Conservation (phyloP, 2,888 invertebrate species). For the Acrobasis suavella region DNA sequence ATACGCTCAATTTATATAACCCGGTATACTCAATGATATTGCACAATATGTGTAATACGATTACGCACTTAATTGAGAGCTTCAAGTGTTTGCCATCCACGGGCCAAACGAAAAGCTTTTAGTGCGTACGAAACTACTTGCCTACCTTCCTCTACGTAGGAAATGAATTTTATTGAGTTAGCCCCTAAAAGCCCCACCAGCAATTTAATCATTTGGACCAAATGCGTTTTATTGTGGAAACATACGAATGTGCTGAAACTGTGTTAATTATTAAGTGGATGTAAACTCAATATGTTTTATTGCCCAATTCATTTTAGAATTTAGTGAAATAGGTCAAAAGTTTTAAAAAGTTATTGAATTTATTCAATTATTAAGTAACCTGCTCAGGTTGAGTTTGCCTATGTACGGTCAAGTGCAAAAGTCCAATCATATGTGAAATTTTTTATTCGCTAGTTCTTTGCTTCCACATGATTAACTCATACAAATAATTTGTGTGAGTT, state of each 20-base stretch:
- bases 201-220: conserved; percentile 55
- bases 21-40: conserved; percentile 4
- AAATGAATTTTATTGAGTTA: conserved; percentile 66
- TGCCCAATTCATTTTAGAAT: neutral
- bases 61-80: conserved; percentile 52
- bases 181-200: conserved; percentile 53
- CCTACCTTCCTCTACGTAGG: conserved; percentile 49
- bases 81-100: conserved; percentile 48
- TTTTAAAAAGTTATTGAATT: too few relatives aligned
- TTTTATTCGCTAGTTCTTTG: too few relatives aligned
- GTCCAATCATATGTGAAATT: too few relatives aligned
- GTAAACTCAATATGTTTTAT: neutral
- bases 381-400: too few relatives aligned
- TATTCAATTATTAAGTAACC: too few relatives aligned
- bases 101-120: conserved; percentile 57
- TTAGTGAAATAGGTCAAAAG: neutral
- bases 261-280: neutral
- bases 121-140: conserved; percentile 61
- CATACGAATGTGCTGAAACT: conserved; percentile 19
- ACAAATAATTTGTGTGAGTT: too few relatives aligned
- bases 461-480: too few relatives aligned
- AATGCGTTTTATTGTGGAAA: conserved; percentile 42
- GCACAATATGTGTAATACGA: conserved; percentile 39
- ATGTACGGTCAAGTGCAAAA: too few relatives aligned
- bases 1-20: conserved; percentile 8